Conservation (phyloP, 2,113 vertebrate genomes). For the Diglossa brunneiventris region DNA sequence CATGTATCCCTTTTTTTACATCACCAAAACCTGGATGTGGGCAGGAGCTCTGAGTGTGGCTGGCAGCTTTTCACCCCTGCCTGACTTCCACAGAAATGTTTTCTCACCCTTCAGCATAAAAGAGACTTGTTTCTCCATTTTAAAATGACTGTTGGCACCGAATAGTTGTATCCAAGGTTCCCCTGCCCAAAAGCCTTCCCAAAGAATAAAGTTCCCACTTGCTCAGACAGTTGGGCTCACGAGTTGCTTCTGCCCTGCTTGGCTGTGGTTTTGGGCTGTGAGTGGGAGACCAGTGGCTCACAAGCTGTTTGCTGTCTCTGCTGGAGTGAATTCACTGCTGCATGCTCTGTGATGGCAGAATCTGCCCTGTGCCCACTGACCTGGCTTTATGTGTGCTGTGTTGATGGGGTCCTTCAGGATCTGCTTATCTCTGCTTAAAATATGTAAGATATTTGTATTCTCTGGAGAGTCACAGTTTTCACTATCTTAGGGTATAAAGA, state of each 20-base stretch:
- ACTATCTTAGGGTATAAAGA: not conserved
- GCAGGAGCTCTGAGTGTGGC: not conserved
- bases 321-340: not conserved
- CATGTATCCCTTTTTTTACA: not conserved
- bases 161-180: not conserved
- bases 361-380: not conserved
- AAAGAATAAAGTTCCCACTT: not conserved
- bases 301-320: not conserved
- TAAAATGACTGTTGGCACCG: not conserved
- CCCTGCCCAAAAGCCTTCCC: not conserved
- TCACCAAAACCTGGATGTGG: not conserved
- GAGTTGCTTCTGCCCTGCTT: fast-evolving
- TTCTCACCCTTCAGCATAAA: not conserved
- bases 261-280: not conserved
- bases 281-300: not conserved
- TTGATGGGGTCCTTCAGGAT: not conserved
- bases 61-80: not conserved
- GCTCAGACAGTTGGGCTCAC: not conserved
- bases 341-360: not conserved
- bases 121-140: not conserved
- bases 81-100: not conserved
- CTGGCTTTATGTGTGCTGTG: not conserved
- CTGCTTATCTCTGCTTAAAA: not conserved
- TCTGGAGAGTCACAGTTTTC: not conserved
- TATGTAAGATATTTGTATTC: not conserved